Conservation (phyloP, 2,888 invertebrate species). For the Villa cingulata region DNA sequence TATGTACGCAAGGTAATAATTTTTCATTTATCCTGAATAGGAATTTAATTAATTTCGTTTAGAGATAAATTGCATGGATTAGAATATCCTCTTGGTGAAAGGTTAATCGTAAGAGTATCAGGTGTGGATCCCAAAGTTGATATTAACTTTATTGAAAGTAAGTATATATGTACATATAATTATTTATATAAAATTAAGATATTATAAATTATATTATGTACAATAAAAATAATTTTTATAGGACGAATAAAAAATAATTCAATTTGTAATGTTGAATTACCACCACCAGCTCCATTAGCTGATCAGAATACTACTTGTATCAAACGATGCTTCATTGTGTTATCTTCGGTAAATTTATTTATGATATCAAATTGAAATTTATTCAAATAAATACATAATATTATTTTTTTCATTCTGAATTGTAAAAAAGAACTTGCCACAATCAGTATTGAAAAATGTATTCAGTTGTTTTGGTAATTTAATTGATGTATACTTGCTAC, state of each 20-base stretch:
- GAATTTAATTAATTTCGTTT: neutral
- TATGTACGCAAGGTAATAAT: constrained; percentile 37
- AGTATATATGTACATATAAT: constrained; percentile 1
- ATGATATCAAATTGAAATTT: neutral
- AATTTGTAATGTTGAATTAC: constrained; percentile 56
- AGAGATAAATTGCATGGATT: constrained; percentile 78
- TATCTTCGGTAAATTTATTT: constrained; percentile 24
- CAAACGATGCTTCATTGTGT: constrained; percentile 52
- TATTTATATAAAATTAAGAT: no score
- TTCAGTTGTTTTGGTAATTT: constrained; percentile 84
- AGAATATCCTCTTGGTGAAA: constrained; percentile 80
- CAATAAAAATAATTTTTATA: constrained; percentile 6
- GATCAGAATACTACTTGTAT: constrained; percentile 51
- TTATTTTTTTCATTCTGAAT: neutral
- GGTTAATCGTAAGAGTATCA: constrained; percentile 44
- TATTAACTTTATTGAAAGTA: constrained; percentile 31
- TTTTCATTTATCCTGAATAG: no score
- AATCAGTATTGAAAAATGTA: constrained; percentile 68
- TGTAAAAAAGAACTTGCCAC: constrained; percentile 52
- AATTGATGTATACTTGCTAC: constrained; percentile 79
- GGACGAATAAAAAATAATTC: constrained; percentile 32
- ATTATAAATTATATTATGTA: no score
- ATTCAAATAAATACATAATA: neutral
- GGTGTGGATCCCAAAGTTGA: constrained; percentile 30
- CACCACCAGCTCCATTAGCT: constrained; percentile 47